Percentiles rank a stretch among this genome's conserved stretches.
phyloP scores from a whole-genome alignment of 2,113 vertebrate species.

The Cichladusa arquata region DNA sequence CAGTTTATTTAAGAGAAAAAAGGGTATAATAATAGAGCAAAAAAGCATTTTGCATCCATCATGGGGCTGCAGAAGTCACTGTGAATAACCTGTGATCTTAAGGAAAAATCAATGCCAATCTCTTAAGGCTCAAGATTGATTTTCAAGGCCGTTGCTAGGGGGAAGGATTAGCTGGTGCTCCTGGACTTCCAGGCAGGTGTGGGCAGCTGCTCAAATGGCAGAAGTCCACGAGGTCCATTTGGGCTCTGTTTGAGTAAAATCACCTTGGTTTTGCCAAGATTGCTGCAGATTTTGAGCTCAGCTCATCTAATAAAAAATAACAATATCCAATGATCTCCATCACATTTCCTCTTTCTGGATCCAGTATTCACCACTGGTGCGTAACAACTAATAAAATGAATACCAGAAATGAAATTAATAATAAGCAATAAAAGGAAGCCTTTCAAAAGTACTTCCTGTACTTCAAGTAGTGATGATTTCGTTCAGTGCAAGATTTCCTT shows the following conservation, averaged over 20 bases:
- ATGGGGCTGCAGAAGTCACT: not conserved
- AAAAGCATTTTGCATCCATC: slow-evolving; percentile 48
- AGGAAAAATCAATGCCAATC: slow-evolving; percentile 46
- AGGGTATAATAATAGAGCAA: slow-evolving; percentile 55
- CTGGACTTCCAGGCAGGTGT: slow-evolving; percentile 33
- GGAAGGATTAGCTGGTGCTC: not conserved
- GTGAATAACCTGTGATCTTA: slow-evolving; percentile 31
- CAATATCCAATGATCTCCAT: not conserved
- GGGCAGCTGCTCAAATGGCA: slow-evolving; percentile 39
- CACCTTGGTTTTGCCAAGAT: not conserved
- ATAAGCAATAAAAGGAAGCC: slow-evolving; percentile 2
- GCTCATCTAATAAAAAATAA: not conserved
- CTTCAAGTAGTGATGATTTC: not conserved
- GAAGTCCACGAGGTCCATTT: slow-evolving; percentile 14
- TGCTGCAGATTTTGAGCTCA: not conserved
- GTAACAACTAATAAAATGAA: not conserved
- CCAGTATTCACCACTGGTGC: not conserved
- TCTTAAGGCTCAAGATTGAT: not conserved
- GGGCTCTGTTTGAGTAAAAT: not conserved
- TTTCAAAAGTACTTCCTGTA: slow-evolving; percentile 11
- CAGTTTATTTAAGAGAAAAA: slow-evolving; percentile 51
- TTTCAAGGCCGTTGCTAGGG: not conserved
- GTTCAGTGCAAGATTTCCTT: not conserved
- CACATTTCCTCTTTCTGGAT: not conserved
- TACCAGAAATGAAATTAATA: slow-evolving; percentile 19